Percentiles rank a stretch among this genome's conserved stretches.
phyloP scores from a whole-genome alignment of 2,113 vertebrate genomes.

The Genyomyrus donnyi region DNA sequence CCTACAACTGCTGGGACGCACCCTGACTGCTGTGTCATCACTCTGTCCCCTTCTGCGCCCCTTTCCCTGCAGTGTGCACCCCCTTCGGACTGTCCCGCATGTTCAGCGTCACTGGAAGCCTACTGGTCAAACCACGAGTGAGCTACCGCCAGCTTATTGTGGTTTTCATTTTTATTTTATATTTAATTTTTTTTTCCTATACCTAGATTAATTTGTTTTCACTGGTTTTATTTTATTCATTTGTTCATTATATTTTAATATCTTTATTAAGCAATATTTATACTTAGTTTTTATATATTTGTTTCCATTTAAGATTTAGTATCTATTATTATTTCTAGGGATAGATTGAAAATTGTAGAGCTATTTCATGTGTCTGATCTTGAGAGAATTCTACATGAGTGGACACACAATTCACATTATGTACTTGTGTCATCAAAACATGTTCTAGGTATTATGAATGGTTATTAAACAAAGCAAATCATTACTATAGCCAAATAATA shows the following conservation, averaged over 20 bases:
- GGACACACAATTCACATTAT: not conserved
- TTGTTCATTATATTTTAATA: not conserved
- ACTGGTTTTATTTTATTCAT: not conserved
- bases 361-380: not conserved
- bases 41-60: not conserved
- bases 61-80: slow-evolving; percentile 76
- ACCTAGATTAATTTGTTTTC: not conserved
- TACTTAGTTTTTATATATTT: not conserved
- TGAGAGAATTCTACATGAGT: not conserved
- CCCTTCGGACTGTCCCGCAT: slow-evolving; percentile 88
- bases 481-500: not conserved
- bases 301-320: not conserved
- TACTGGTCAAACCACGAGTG: slow-evolving; percentile 93
- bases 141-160: slow-evolving; percentile 33
- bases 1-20: not conserved
- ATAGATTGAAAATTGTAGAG: not conserved
- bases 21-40: not conserved
- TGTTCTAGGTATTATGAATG: not conserved
- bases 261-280: not conserved
- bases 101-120: slow-evolving; percentile 89
- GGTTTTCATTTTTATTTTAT: not conserved
- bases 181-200: not conserved
- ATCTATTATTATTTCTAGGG: not conserved
- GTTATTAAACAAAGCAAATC: not conserved
- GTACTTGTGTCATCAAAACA: not conserved